Percentiles rank a stretch among this genome's conserved stretches.
Conservation (phyloP, 2,113 vertebrate species). For the Polyodon spathula region DNA sequence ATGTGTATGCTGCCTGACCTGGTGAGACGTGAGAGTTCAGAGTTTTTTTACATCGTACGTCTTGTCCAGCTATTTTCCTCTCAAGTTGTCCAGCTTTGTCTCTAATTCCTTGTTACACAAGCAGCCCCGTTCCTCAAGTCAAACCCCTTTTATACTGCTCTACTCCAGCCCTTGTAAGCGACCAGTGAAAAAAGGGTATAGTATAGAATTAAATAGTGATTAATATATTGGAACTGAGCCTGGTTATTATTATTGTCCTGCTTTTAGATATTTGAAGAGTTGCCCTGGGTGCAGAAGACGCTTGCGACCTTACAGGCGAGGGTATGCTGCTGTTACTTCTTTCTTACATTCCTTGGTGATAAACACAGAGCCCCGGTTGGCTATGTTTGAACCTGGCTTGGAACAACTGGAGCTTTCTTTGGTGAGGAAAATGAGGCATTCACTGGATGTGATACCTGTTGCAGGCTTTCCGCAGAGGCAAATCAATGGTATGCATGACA, state of each 20-base stretch:
- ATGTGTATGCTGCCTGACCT: too few relatives aligned
- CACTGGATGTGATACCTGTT: conserved; percentile 66
- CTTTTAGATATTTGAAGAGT: conserved; percentile 75
- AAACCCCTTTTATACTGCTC: too few relatives aligned
- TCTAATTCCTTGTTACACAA: too few relatives aligned
- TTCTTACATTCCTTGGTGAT: conserved; percentile 75
- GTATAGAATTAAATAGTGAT: too few relatives aligned
- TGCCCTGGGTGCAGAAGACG: conserved; percentile 65
- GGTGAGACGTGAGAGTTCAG: too few relatives aligned
- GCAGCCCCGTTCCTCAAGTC: too few relatives aligned
- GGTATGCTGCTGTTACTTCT: conserved; percentile 63
- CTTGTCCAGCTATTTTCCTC: too few relatives aligned
- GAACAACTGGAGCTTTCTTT: conserved; percentile 83
- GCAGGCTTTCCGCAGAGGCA: conserved; percentile 70
- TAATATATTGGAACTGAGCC: not conserved
- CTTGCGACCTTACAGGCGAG: conserved; percentile 49
- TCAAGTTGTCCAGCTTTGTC: too few relatives aligned
- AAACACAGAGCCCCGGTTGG: conserved; percentile 73
- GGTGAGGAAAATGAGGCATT: conserved; percentile 74
- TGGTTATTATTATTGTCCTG: conserved; percentile 21
- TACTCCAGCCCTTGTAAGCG: too few relatives aligned
- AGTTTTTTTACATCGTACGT: too few relatives aligned
- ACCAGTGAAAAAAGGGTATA: too few relatives aligned
- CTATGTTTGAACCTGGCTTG: conserved; percentile 90
- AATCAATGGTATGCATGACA: conserved; percentile 67